A percentile compares a stretch with the other conserved stretches of the same genome.
Conservation (phyloP, 2,888 invertebrate species). For the Ectemnius continuus region DNA sequence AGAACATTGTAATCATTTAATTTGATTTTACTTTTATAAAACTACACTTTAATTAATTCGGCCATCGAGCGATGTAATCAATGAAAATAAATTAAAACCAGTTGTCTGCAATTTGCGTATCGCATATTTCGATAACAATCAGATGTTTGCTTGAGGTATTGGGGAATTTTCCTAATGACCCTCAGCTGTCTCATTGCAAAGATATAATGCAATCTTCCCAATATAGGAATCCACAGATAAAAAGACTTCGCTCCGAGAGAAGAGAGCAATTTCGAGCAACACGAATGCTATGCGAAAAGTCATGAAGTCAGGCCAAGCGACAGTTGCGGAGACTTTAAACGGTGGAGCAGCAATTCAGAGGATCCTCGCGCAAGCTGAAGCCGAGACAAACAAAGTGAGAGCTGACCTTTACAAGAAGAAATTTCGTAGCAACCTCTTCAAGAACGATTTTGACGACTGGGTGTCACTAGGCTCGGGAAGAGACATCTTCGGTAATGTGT, state of each 20-base stretch:
- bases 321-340: conserved; percentile 14
- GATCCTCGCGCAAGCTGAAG: conserved; percentile 13
- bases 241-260: neutral
- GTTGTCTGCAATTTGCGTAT: no score
- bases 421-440: neutral
- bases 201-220: neutral
- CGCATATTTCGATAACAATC: no score
- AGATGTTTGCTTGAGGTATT: no score
- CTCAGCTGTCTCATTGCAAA: no score
- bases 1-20: no score
- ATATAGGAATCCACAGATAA: neutral
- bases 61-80: no score
- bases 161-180: no score
- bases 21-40: no score
- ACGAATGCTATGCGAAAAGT: neutral
- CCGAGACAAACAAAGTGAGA: neutral
- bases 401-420: neutral
- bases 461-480: neutral
- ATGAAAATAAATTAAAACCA: no score
- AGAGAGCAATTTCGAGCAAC: conserved; percentile 1
- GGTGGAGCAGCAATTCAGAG: conserved; percentile 8
- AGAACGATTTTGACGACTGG: conserved; percentile 1
- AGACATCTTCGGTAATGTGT: neutral
- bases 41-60: no score
- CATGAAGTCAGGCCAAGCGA: conserved; percentile 16